Conservation (phyloP, 2,113 vertebrate genomes). For the Myanophis thanlyinensis region DNA sequence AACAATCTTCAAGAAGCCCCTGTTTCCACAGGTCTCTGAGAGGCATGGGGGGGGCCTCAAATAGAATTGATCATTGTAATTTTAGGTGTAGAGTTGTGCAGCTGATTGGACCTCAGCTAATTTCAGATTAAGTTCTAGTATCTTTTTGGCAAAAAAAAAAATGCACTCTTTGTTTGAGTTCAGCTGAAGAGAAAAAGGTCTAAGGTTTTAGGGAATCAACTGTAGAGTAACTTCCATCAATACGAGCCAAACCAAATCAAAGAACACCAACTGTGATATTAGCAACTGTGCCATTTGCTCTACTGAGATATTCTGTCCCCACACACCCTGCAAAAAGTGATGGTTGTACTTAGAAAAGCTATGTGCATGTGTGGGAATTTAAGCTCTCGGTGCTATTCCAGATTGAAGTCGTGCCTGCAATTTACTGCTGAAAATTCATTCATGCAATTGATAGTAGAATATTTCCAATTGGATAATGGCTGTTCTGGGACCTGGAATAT, state of each 20-base stretch:
- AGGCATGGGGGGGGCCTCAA: background rate
- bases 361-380: background rate
- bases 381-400: background rate
- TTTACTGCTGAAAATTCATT: background rate
- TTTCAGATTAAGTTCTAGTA: background rate
- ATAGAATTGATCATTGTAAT: constrained; percentile 6
- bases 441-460: background rate
- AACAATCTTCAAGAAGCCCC: background rate
- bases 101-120: background rate
- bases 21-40: background rate
- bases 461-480: background rate
- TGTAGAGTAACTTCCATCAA: background rate
- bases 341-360: background rate
- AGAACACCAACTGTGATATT: background rate
- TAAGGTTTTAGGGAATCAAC: background rate
- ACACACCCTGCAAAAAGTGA: background rate
- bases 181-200: background rate
- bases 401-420: background rate
- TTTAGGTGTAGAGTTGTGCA: background rate
- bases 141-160: background rate
- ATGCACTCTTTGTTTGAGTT: background rate
- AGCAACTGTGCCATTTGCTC: background rate
- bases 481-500: background rate
- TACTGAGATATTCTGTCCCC: too few relatives aligned
- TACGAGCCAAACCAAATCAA: background rate